Base-by-base conservation (phyloP, 2,888 invertebrate species). In the Idaea straminata region DNA sequence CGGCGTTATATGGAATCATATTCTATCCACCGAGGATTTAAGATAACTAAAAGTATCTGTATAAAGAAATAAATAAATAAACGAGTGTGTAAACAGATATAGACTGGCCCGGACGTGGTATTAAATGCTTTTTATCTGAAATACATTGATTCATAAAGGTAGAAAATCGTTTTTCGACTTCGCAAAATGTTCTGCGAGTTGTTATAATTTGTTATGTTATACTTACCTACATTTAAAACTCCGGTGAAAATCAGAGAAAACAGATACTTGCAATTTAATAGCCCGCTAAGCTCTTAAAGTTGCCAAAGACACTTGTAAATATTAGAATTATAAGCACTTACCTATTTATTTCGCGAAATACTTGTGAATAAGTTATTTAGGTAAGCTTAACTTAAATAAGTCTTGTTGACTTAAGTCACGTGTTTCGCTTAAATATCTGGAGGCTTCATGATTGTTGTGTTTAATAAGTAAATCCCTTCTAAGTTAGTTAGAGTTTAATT, bases 1-100 rank as follows among this genome's bases (percentile, higher is more conserved):
- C 87, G 0, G 83, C 83, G 0, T 66, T 91, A 1, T 83, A 86
- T 4, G 82, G 85, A 1, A 73, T 84, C 3, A 65, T 89, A 25
- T 77, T 88, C n/a, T 87, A 88, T 65, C 85, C 85, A 7, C 80
- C 78, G 15, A 74, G 81, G 15, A 66, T 85, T 64, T 87, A 83
- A 81, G 10, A 5, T 4, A 13, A 47, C 13, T 47, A 13, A 36
- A 36, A 36, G 10, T 3, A 2, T 0, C 36, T 36, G 36, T 36
- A 36, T 25, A 25, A 25, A 25, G 1, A 25, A 25, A 25, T 25
- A 25, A 25, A 25, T 25, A 25, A 25, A 25, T 25, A 25, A 25
- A 57, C 57, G 57, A 15, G 3, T 57, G 4, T 57, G 5, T 57
- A 15, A 57, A 4, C 13, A 57, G 57, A 3, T 25, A 25, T 1